Base-by-base conservation (phyloP, 2,113 vertebrate genomes). In the Anhinga anhinga region DNA sequence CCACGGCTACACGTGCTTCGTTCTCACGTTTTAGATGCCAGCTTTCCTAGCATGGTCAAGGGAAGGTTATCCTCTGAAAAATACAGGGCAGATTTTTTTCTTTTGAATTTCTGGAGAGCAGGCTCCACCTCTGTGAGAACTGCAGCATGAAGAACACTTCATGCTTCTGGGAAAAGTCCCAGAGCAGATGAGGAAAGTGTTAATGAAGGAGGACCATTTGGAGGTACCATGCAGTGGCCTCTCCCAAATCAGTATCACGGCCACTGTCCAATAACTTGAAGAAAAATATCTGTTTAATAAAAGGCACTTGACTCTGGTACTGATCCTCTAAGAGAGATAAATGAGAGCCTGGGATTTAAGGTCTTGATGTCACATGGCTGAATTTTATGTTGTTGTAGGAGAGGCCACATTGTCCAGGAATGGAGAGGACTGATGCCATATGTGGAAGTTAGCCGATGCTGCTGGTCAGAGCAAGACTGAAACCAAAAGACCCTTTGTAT, bases 161-260 rank as follows among this genome's bases (percentile, higher is more conserved):
- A n/a, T n/a, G n/a, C n/a, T n/a, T 7, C 42, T 70, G 55, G 40
- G 79, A 74, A 74, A 49, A 56, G 20, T 38, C 29, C 32, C 40
- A 82, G n/a, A 17, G 67, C 36, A 70, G 29, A 22, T 13, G n/a
- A 29, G 7, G 11, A 45, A 81, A 77, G 5, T 4, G 3, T 52
- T 58, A 53, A 32, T 10, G 49, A 77, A 72, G 32, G 32, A 40
- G 55, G 6, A 29, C 0, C 45, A 14, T n/a, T 21, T 65, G 45
- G 19, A 71, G 14, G 9, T 2, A 80, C 8, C 32, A 29, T 3
- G 3, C 12, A 45, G 49, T 69, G 62, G 18, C 26, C 25, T 38
- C 29, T 65, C 16, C 22, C n/a, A 76, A 0, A 1, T 67, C 32
- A 15, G 14, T 11, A 4, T 29, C 1, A 1, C 7, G 44, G 34